Evolutionary conservation across 2,113 vertebrate genomes (phyloP).

Genomic region (Junco hyemalis): DNA sequence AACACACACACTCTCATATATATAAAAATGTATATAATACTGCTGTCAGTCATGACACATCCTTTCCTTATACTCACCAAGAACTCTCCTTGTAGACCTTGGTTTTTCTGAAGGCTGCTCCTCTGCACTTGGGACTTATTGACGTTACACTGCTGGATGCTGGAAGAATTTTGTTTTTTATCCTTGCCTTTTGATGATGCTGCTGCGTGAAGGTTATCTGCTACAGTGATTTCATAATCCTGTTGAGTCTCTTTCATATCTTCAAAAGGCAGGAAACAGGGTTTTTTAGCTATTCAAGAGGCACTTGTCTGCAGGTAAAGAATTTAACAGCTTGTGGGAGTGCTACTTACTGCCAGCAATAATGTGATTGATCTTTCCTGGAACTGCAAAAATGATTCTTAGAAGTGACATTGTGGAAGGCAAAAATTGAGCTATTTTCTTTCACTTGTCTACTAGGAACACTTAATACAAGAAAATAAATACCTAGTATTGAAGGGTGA

Average conservation of each 20-base stretch:
- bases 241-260: background rate
- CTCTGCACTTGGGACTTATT: background rate
- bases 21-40: too few species aligned
- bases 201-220: background rate
- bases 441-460: background rate
- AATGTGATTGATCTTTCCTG: slow-evolving; percentile 37
- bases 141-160: background rate
- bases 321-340: slow-evolving; percentile 42
- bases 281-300: background rate
- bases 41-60: background rate
- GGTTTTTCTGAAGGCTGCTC: background rate
- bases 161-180: background rate
- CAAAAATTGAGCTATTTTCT: slow-evolving; percentile 5
- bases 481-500: background rate
- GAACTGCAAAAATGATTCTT: slow-evolving; percentile 17
- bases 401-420: background rate
- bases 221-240: background rate
- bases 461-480: background rate
- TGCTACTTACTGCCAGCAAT: slow-evolving; percentile 17
- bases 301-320: slow-evolving; percentile 49
- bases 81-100: background rate
- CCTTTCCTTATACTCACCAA: background rate
- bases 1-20: too few species aligned
- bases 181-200: background rate
- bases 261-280: slow-evolving; percentile 35